Conservation (phyloP, 2,797 vertebrate genomes). For the Gastrophryne carolinensis region DNA sequence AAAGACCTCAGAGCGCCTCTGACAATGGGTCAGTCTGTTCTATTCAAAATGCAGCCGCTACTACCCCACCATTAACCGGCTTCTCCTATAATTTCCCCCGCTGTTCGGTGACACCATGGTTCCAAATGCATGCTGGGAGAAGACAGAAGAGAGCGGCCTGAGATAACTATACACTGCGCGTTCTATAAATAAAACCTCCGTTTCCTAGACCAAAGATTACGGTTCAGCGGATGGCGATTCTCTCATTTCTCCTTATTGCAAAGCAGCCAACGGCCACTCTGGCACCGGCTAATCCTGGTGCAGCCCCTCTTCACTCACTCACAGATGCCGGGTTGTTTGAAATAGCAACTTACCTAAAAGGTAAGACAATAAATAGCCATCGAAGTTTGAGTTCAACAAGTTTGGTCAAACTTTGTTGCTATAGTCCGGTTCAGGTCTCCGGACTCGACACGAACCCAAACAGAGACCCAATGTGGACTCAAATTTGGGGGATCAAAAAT, state of each 20-base stretch:
- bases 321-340: not conserved
- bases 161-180: not conserved
- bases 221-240: constrained; percentile 16
- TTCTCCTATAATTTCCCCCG: constrained; percentile 17
- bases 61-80: not conserved
- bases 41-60: not conserved
- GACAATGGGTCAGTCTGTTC: not conserved
- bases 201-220: not conserved
- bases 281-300: constrained; percentile 22
- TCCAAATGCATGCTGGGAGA: not conserved
- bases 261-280: not conserved
- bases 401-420: no score
- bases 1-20: not conserved
- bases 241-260: constrained; percentile 11
- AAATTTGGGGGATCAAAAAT: no score
- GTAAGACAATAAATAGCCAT: no score
- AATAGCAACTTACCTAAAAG: no score
- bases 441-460: no score
- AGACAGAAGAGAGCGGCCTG: not conserved
- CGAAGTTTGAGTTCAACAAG: no score
- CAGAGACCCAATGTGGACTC: no score
- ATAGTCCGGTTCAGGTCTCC: no score
- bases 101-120: not conserved
- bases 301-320: not conserved
- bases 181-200: not conserved